Percentiles rank a stretch among this genome's conserved stretches.
Evolutionary conservation across 2,888 invertebrate genomes (phyloP).

Genomic region (Acleris laterana): DNA sequence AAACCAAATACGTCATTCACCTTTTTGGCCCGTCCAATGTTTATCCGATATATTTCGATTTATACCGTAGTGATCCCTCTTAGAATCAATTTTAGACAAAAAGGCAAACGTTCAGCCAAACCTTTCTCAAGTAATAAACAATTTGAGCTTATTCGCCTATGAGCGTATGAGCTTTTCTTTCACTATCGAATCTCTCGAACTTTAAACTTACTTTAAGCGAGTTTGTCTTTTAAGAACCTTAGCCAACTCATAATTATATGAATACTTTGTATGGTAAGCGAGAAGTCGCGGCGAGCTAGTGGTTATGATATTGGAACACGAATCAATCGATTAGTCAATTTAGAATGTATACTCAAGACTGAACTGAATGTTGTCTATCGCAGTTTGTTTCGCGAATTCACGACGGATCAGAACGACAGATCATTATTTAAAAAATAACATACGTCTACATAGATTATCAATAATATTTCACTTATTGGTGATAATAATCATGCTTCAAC

Average conservation of each 20-base stretch:
- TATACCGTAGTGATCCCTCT: too few relatives aligned
- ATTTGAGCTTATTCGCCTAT: neutral
- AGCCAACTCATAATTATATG: neutral
- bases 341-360: slow-evolving; percentile 77
- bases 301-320: slow-evolving; percentile 39
- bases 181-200: slow-evolving; percentile 24
- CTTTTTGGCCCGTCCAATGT: too few relatives aligned
- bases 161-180: slow-evolving; percentile 33
- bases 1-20: too few relatives aligned
- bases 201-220: slow-evolving; percentile 3
- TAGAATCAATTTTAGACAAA: too few relatives aligned
- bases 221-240: neutral
- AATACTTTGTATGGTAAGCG: too few relatives aligned
- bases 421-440: slow-evolving; percentile 5
- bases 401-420: slow-evolving; percentile 5
- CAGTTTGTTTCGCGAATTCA: slow-evolving; percentile 39
- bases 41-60: too few relatives aligned
- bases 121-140: neutral
- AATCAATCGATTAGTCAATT: slow-evolving; percentile 75
- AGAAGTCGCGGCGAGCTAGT: neutral
- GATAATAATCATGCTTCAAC: too few relatives aligned
- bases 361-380: slow-evolving; percentile 63
- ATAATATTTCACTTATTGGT: too few relatives aligned
- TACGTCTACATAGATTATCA: too few relatives aligned
- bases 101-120: too few relatives aligned